Conservation (phyloP, 30 jellyfish, hydroid and myxozoan species). For the Mastigias papua region DNA sequence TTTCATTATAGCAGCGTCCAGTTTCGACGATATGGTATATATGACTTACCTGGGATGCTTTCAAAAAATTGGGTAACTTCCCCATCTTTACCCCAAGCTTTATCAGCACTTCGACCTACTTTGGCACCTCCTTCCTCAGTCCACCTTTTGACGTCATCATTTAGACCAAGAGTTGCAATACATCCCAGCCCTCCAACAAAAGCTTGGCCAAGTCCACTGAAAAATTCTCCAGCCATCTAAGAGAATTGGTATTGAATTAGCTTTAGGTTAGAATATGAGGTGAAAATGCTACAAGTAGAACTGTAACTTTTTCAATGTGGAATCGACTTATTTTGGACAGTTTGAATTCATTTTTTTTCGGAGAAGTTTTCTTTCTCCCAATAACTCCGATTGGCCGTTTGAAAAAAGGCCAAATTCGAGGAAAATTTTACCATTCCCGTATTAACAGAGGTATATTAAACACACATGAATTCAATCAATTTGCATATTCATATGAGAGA, state of each 20-base stretch:
- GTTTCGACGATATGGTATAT: not conserved
- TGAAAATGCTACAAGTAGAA: too few species aligned
- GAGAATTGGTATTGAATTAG: not conserved
- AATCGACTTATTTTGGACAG: too few species aligned
- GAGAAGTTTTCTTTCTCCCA: too few species aligned
- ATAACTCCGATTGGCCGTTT: too few species aligned
- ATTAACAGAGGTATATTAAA: too few species aligned
- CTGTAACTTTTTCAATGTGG: too few species aligned
- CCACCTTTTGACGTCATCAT: conserved; percentile 44
- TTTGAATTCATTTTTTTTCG: too few species aligned
- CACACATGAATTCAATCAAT: too few species aligned
- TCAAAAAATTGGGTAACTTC: conserved; percentile 50
- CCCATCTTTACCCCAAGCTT: conserved; percentile 71
- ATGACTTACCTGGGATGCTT: conserved; percentile 34
- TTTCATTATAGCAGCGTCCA: too few species aligned
- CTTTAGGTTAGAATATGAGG: not conserved
- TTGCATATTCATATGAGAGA: too few species aligned
- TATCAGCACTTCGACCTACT: conserved; percentile 35
- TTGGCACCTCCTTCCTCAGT: conserved; percentile 44
- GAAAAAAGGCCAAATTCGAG: too few species aligned
- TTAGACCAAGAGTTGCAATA: conserved; percentile 32
- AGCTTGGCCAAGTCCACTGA: conserved; percentile 47
- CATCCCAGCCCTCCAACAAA: conserved; percentile 50
- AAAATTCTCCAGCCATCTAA: conserved; percentile 57
- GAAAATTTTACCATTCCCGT: too few species aligned